Conservation (phyloP, 1,140 invertebrate species). For the Diplogasteroides magnus region DNA sequence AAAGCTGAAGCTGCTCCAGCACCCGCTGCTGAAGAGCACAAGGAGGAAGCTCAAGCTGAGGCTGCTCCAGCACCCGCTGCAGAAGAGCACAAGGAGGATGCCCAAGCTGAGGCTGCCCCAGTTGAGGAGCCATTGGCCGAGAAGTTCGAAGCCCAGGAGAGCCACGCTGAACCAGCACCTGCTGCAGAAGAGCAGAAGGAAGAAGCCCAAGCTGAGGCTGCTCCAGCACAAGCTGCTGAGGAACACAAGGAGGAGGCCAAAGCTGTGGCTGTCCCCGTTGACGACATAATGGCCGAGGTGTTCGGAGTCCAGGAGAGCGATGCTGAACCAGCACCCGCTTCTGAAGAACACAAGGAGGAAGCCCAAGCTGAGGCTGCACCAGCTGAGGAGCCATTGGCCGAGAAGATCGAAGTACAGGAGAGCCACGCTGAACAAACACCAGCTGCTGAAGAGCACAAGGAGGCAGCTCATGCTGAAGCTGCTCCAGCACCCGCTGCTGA, state of each 20-base stretch:
- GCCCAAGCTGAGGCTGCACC: too few species aligned
- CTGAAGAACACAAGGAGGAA: not conserved
- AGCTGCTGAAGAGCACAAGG: not conserved
- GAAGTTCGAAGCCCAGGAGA: not conserved
- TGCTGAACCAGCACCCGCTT: not conserved
- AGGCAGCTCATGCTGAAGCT: not conserved
- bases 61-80: not conserved
- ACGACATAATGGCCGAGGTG: not conserved
- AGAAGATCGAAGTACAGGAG: not conserved
- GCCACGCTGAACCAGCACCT: not conserved
- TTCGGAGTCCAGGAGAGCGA: not conserved
- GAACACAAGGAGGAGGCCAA: not conserved
- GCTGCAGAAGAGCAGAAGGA: not conserved
- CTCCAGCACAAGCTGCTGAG: too few species aligned
- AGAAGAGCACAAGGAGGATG: not conserved
- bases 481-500: too few species aligned
- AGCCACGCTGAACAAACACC: not conserved
- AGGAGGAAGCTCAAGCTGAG: not conserved
- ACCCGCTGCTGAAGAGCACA: not conserved
- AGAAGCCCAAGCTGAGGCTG: too few species aligned
- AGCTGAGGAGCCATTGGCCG: not conserved
- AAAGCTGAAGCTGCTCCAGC: not conserved
- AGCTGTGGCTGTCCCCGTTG: too few species aligned
- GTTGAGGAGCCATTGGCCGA: not conserved
- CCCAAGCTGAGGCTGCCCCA: not conserved